Conservation (phyloP, 1,140 invertebrate species). For the Rhyacophila brunnea region DNA sequence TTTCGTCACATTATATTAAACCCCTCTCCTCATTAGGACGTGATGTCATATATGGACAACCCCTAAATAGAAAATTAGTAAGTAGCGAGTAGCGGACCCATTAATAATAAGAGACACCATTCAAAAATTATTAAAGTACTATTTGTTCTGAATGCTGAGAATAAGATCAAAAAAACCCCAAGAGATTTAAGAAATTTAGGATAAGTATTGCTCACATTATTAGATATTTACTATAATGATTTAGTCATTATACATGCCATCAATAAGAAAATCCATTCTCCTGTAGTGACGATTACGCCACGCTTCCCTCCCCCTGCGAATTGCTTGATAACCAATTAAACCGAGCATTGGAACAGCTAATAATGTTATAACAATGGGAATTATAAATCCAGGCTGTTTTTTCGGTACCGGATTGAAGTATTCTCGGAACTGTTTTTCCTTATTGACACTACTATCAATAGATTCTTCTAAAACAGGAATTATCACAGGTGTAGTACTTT, state of each 20-base stretch:
- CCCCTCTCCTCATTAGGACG: too few relatives aligned
- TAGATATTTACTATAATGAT: too few relatives aligned
- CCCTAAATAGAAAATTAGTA: too few relatives aligned
- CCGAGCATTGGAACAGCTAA: conserved; percentile 64
- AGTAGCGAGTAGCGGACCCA: too few relatives aligned
- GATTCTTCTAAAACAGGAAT: conserved; percentile 5
- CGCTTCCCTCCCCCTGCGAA: conserved; percentile 66
- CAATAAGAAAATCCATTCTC: conserved; percentile 76
- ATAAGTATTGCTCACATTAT: too few relatives aligned
- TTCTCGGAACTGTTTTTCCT: conserved; percentile 7
- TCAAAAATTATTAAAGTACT: too few relatives aligned
- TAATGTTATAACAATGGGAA: conserved; percentile 65
- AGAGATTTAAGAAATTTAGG: too few relatives aligned
- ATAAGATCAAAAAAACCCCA: too few relatives aligned
- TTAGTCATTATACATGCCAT: conserved; percentile 78
- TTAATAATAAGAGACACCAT: too few relatives aligned
- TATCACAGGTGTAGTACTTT: neutral
- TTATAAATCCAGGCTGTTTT: conserved; percentile 57
- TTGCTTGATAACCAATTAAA: conserved; percentile 59
- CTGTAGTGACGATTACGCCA: conserved; percentile 76
- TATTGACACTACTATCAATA: neutral
- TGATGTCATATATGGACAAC: too few relatives aligned
- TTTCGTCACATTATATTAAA: too few relatives aligned
- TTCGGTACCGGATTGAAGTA: conserved; percentile 40
- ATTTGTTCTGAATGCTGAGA: too few relatives aligned